These are phyloP conservation scores for Corvus moneduloides DNA, from an alignment of 2,113 vertebrate genomes.

Conservation along the genomic window DNA sequence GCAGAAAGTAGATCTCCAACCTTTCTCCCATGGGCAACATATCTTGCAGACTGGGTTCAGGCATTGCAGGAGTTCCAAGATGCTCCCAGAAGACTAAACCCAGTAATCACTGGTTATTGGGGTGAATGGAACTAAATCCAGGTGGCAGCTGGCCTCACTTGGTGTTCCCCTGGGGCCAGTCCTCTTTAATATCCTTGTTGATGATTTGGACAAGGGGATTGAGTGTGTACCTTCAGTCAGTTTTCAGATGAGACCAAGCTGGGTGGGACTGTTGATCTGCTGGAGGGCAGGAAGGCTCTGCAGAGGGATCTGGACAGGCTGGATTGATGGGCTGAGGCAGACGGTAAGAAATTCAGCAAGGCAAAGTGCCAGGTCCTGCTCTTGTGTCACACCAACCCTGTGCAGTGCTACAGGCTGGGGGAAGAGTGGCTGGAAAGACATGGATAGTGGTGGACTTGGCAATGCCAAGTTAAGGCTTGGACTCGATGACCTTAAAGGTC, in stretches of 20 bases:
- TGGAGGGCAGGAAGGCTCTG: not conserved
- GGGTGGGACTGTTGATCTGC: not conserved
- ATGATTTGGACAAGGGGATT: not conserved
- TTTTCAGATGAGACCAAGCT: not conserved
- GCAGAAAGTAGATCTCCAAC: not conserved
- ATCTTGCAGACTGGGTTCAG: not conserved
- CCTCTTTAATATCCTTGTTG: not conserved
- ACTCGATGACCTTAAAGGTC: not conserved
- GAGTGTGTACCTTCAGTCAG: not conserved
- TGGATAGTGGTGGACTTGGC: not conserved
- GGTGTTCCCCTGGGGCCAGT: not conserved
- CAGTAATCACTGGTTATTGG: not conserved
- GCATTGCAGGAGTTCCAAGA: not conserved
- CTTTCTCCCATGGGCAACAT: not conserved
- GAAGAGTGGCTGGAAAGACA: not conserved
- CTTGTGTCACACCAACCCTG: not conserved
- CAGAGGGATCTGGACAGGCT: not conserved
- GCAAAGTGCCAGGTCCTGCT: fast-evolving
- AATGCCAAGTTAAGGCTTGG: not conserved
- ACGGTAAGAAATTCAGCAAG: not conserved
- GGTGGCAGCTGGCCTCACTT: fast-evolving
- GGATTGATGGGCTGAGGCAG: fast-evolving
- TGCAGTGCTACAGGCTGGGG: not conserved
- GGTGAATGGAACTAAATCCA: not conserved
- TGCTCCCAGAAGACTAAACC: not conserved